Evolutionary conservation across 2,888 invertebrate species (phyloP).

Genomic region (Nymphalis urticae): DNA sequence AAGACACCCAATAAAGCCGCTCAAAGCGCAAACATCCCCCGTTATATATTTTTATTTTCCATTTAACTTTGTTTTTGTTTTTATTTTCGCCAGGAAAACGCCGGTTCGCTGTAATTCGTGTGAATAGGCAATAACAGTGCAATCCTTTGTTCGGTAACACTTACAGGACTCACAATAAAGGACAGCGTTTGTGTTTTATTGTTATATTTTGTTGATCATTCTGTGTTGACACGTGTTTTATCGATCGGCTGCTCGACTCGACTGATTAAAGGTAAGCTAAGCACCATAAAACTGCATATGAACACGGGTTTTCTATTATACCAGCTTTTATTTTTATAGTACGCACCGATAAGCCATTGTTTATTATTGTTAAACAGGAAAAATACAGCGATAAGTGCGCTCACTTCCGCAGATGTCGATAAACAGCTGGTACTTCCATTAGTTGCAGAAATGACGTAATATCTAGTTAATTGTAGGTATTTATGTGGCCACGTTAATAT

Average conservation of each 20-base stretch:
- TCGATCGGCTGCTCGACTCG: slow-evolving; percentile 54
- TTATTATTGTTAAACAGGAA: slow-evolving; percentile 46
- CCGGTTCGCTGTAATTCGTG: slow-evolving; percentile 59
- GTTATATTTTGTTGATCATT: slow-evolving; percentile 49
- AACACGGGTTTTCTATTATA: no score
- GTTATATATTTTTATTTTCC: slow-evolving; percentile 17
- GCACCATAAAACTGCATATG: not conserved
- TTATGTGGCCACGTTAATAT: slow-evolving; percentile 44
- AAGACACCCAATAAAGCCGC: slow-evolving; percentile 41
- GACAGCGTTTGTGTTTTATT: slow-evolving; percentile 47
- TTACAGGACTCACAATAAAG: slow-evolving; percentile 47
- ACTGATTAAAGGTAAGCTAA: slow-evolving; percentile 39
- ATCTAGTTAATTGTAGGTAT: slow-evolving; percentile 43
- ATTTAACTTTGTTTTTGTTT: slow-evolving; percentile 43
- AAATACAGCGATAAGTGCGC: slow-evolving; percentile 49
- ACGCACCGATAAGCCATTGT: slow-evolving; percentile 25
- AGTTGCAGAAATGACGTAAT: slow-evolving; percentile 51
- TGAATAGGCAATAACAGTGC: slow-evolving; percentile 54
- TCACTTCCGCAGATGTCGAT: slow-evolving; percentile 52
- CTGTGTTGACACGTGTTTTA: slow-evolving; percentile 62
- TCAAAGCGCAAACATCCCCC: slow-evolving; percentile 34
- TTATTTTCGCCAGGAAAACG: slow-evolving; percentile 71
- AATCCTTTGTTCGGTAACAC: slow-evolving; percentile 56
- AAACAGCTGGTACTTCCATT: slow-evolving; percentile 50
- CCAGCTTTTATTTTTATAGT: not conserved